Base-by-base conservation (phyloP, 2,888 invertebrate species). In the Idaea dimidiata region DNA sequence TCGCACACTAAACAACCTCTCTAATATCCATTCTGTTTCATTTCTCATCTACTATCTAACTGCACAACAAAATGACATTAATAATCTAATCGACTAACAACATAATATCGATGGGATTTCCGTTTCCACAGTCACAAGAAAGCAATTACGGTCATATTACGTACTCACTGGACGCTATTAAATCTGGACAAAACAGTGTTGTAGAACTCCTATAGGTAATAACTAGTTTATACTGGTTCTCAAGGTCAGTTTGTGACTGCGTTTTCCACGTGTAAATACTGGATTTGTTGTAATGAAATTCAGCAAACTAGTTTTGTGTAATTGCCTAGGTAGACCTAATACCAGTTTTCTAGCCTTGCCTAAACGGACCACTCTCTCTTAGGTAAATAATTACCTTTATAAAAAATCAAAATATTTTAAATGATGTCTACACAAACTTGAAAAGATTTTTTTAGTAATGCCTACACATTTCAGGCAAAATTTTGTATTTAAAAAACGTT, bases 91-190 rank as follows among this genome's bases (percentile, higher is more conserved):
- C 54, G 17, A 56, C 61, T 64, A 65, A 62, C 58, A n/a, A 63
- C 59, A 62, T 60, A 54, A 65, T 62, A 67, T 62, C 60, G 59
- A 64, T 62, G 70, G 70, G 62, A 62, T 70, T 70, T 68, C 68
- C 66, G 64, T 60, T 66, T 66, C 64, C 62, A 64, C 63, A 61
- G 53, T 65, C 62, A 65, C 58, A 59, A 62, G 63, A 61, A 58
- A 59, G 63, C 62, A 64, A 66, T 68, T 63, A 43, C 14, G 5
- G 24, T 24, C 24, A 24, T 24, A 24, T 24, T 24, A 24, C 24
- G 24, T 24, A 24, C 24, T 5, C 5, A 24, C 24, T 24, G 56
- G 16, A 18, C 17, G 56, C 17, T 17, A 17, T 18, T 56, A 18
- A 56, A 18, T 18, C 56, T 17, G 8, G 56, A 56, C 7, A 56